Base-by-base conservation (phyloP, 2,797 vertebrate species). In the Nasua narica region DNA sequence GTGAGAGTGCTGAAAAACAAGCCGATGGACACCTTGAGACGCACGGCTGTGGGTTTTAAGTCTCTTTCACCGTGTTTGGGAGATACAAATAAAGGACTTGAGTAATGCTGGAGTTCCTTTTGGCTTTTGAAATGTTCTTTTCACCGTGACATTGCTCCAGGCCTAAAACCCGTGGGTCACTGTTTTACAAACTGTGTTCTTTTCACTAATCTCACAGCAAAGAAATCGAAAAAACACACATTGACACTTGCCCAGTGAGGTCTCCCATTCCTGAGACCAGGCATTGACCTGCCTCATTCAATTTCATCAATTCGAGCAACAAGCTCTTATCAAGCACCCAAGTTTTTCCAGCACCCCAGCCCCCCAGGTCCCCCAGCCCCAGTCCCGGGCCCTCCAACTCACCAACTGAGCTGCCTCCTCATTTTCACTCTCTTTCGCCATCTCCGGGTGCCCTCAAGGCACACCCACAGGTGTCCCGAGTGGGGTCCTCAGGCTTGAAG, bases 91-190 rank as follows among this genome's bases (percentile, higher is more conserved):
- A 56, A 94, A 96, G 77, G 62, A 58, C 52, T 62, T 76, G n/a
- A 27, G 43, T 81, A 32, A n/a, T 16, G 40, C 11, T 76, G 50
- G 82, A 95, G 67, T 29, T 50, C 43, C 32, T 74, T 87, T 86
- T 90, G 85, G 76, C n/a, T 69, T 94, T 54, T 32, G 50, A 52
- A 43, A 12, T 78, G n/a, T 78, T 93, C 70, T 95, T 84, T 82
- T 40, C 94, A 87, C 32, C 23, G 10, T 65, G 81, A 96, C 48
- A 69, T 7, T 40, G 67, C 35, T 74, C 67, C 3, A 15, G 23
- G 60, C 32, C 58, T 58, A 14, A 69, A 91, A 65, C 37, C 50
- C 7, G 0, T 3, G 21, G 40, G 37, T 37, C 65, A 52, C 32
- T 14, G 14, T 35, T 85, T 90, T 40, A 60, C 2, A 90, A 77